These are phyloP conservation scores for Furcula furcula DNA, from an alignment of 2,888 invertebrate species.

Conservation along the genomic window DNA sequence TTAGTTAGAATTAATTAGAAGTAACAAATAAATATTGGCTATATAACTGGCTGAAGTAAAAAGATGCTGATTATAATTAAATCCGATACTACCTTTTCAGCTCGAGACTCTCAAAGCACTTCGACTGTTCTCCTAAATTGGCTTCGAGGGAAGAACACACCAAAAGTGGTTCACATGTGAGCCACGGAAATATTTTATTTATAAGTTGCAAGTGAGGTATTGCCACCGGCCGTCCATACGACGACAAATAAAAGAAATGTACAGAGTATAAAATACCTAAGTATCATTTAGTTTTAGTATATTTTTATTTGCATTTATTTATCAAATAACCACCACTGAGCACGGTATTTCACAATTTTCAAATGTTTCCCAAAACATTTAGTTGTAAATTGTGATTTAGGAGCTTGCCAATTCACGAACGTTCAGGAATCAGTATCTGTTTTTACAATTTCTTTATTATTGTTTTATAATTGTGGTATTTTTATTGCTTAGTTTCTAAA, in stretches of 20 bases:
- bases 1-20: too few species aligned
- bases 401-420: constrained; percentile 45
- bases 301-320: constrained; percentile 44
- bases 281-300: neutral
- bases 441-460: constrained; percentile 8
- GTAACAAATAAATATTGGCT: too few species aligned
- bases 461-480: constrained; percentile 1
- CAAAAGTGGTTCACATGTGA: constrained; percentile 83
- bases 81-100: constrained; percentile 66
- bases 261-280: neutral
- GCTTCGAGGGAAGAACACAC: constrained; percentile 89
- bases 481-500: neutral
- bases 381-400: constrained; percentile 42
- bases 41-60: too few species aligned
- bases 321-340: constrained; percentile 44
- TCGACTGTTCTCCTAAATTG: constrained; percentile 90
- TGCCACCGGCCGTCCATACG: constrained; percentile 19
- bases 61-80: neutral
- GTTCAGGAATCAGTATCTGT: constrained; percentile 21
- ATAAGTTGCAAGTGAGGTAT: constrained; percentile 16
- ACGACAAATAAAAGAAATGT: neutral
- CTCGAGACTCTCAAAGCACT: constrained; percentile 89
- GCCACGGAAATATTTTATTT: constrained; percentile 26
- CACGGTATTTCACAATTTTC: constrained; percentile 44
- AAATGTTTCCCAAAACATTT: constrained; percentile 52